Evolutionary conservation across 2,113 vertebrate genomes (phyloP).

Genomic region (Anhinga rufa): DNA sequence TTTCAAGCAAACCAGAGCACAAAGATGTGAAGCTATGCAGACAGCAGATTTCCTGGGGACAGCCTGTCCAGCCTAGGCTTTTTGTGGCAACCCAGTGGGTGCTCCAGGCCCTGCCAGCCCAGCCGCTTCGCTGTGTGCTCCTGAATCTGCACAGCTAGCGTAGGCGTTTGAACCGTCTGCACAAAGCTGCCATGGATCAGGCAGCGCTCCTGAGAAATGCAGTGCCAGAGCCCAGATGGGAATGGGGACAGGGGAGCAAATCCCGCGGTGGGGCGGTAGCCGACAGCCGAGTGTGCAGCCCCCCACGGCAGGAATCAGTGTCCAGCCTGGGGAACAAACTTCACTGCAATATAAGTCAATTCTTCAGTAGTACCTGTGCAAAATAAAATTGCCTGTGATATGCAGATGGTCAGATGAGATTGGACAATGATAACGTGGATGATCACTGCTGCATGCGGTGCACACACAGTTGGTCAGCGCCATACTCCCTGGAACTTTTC

Average conservation of each 20-base stretch:
- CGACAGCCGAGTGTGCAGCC: not conserved
- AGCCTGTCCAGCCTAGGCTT: not conserved
- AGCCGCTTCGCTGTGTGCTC: not conserved
- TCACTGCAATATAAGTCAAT: not conserved
- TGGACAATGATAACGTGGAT: not conserved
- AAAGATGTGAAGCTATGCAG: rapidly evolving
- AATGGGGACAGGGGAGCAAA: not conserved
- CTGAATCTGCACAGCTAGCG: rapidly evolving
- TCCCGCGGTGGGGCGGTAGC: not conserved
- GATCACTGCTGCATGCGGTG: not conserved
- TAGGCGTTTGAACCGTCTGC: not conserved
- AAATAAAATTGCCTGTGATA: not conserved
- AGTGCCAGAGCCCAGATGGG: not conserved
- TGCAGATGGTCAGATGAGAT: not conserved
- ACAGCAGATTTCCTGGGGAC: not conserved
- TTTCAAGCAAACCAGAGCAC: not conserved
- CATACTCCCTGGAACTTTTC: not conserved
- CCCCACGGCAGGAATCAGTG: rapidly evolving
- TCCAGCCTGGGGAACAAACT: not conserved
- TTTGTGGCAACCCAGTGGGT: not conserved
- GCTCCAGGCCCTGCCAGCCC: not conserved
- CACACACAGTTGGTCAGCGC: not conserved
- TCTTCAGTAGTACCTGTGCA: not conserved
- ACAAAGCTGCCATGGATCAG: not conserved
- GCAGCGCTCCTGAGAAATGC: rapidly evolving